Evolutionary conservation across 2,888 invertebrate genomes (phyloP).

Genomic region (Sarcophaga variegata): DNA sequence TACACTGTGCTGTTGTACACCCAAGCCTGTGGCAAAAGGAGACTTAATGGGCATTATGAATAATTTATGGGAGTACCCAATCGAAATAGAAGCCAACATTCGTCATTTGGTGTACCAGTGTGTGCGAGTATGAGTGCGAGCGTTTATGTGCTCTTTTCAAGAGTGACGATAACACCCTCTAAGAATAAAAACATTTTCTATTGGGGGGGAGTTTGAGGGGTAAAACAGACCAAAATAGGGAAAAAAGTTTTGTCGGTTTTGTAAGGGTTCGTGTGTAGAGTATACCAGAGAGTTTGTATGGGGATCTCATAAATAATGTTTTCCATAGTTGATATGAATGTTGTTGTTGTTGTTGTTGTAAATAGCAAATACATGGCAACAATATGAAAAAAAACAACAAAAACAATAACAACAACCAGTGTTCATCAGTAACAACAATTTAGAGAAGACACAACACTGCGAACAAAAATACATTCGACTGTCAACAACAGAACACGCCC

Average conservation of each 20-base stretch:
- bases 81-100: slow-evolving; percentile 71
- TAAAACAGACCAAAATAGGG: slow-evolving; percentile 12
- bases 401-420: slow-evolving; percentile 33
- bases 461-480: slow-evolving; percentile 34
- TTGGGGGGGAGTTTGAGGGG: slow-evolving; percentile 17
- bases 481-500: slow-evolving; percentile 67
- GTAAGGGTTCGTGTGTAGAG: neutral
- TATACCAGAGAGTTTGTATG: neutral
- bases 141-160: slow-evolving; percentile 24
- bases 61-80: slow-evolving; percentile 78
- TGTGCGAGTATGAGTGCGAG: slow-evolving; percentile 3
- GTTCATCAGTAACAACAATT: slow-evolving; percentile 55
- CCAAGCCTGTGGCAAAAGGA: slow-evolving; percentile 55
- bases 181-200: slow-evolving; percentile 28
- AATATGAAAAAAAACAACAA: slow-evolving; percentile 15
- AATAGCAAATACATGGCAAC: slow-evolving; percentile 1
- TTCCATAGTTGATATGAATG: slow-evolving; percentile 44
- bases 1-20: neutral
- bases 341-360: neutral
- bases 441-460: slow-evolving; percentile 30
- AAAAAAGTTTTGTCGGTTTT: slow-evolving; percentile 22
- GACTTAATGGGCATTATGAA: slow-evolving; percentile 72
- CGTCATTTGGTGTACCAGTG: slow-evolving; percentile 13
- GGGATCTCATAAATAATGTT: slow-evolving; percentile 56
- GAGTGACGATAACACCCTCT: slow-evolving; percentile 59